Conservation (phyloP, 1,140 invertebrate species). For the Orchestia grillus region DNA sequence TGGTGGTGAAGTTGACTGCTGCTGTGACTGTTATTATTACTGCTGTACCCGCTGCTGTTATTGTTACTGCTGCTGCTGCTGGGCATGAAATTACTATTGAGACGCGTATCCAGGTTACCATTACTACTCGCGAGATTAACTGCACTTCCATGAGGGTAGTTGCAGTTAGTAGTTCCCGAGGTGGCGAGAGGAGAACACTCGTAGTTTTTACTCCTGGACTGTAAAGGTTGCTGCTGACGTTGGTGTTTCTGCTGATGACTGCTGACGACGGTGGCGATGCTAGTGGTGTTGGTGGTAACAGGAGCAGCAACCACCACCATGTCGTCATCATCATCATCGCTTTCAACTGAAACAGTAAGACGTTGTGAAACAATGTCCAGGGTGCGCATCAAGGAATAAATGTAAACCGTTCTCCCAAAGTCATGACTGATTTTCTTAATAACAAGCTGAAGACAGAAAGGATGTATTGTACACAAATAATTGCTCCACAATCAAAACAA, state of each 20-base stretch:
- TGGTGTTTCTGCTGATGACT: background rate
- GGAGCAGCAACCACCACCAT: constrained; percentile 21
- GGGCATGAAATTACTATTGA: constrained; percentile 20
- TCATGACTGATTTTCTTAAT: background rate
- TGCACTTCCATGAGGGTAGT: background rate
- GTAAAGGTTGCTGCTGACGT: background rate
- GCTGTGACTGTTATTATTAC: background rate
- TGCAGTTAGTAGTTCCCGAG: background rate
- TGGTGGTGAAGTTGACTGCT: background rate
- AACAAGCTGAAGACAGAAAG: background rate
- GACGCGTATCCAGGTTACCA: background rate
- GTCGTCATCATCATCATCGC: constrained; percentile 8
- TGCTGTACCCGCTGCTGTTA: background rate
- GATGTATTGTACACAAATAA: background rate
- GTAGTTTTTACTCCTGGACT: background rate
- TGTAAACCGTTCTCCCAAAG: background rate
- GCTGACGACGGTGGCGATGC: constrained; percentile 47
- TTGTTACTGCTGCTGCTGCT: background rate
- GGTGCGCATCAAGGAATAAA: background rate
- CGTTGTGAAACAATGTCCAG: background rate
- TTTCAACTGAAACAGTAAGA: background rate
- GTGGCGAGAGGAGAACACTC: background rate
- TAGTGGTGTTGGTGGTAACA: constrained; percentile 12
- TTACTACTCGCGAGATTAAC: background rate
- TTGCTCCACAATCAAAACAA: background rate